Evolutionary conservation across 2,888 invertebrate species (phyloP), one percentile per base, ranked within the genome.

Genomic region (Drosophila subquinaria): DNA sequence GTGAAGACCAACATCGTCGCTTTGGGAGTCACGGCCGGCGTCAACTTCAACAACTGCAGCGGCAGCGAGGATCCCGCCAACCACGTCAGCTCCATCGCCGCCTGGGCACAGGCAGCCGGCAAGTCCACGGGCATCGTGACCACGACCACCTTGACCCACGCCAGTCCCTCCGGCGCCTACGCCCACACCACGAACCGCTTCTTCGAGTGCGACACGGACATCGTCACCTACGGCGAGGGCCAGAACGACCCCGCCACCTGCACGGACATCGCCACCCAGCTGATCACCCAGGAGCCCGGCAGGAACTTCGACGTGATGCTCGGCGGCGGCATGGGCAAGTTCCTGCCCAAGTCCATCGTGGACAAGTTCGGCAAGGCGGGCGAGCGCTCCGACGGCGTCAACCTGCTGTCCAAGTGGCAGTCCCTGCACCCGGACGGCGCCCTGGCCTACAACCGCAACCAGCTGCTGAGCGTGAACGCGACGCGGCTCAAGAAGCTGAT

Each of bases 91-190:
- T 96, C 96, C 0, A 94, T 97, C 10, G 94, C 95, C 27, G 94
- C 94, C 76, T 95, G 95, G 95, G 96, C 96, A 0, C 96, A 96
- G 90, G 92, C 92, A 23, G 94, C 94, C 3, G 94, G 94, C 0
- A 95, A 95, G 82, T 93, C 93, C 13, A 94, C 95, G 9, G 96
- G 95, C 4, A 91, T 95, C 6, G 96, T 97, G 1, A 97, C 97
- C 0, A 96, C 96, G 0, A 96, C 96, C 0, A 93, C 96, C 20
- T 94, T 97, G 4, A 97, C 97, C 0, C 96, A 97, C 87, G 97
- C 96, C 0, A 95, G 96, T 0, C 96, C 96, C 0, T 95, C 95
- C 0, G 96, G 95, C 0, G 93, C 95, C 0, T 97, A 96, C 89
- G 95, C 96, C 0, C 96, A 96, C 86, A 94, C 94, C 0, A 95